Conservation (phyloP, 2,797 vertebrate genomes). For the Parauchenoglanis ngamensis region DNA sequence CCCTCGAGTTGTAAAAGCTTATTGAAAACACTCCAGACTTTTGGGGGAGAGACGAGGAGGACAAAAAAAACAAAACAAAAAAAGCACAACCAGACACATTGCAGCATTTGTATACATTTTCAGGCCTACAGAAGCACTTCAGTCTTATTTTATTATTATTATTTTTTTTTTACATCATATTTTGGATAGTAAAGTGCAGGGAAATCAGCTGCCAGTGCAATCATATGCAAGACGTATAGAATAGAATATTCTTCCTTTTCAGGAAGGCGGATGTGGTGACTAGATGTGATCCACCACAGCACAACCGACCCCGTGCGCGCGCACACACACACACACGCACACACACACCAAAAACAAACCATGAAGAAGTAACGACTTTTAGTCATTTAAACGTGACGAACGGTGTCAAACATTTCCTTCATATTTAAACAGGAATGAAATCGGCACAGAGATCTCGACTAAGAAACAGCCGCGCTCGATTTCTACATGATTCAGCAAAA, state of each 20-base stretch:
- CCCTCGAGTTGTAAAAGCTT: constrained; percentile 26
- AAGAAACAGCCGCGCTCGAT: too few species aligned
- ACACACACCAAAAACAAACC: background rate
- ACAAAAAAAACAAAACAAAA: background rate
- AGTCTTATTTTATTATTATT: background rate
- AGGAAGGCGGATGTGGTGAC: background rate
- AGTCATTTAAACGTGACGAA: background rate
- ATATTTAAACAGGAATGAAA: background rate
- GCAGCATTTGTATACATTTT: constrained; percentile 4
- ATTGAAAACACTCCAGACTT: constrained; percentile 13
- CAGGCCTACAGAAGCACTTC: background rate
- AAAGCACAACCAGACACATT: background rate
- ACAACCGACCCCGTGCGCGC: background rate
- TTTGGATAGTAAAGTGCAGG: background rate
- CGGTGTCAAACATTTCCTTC: background rate
- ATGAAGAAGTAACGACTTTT: background rate
- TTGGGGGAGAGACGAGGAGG: rapidly evolving
- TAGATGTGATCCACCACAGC: background rate
- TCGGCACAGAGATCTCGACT: background rate
- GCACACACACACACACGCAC: background rate
- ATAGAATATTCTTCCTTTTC: background rate
- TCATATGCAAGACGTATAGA: background rate
- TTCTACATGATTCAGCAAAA: background rate
- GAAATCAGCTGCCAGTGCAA: constrained; percentile 23
- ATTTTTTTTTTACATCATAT: constrained; percentile 9